Conservation (phyloP, 1,140 invertebrate species). For the Drosophila subpulchrella region DNA sequence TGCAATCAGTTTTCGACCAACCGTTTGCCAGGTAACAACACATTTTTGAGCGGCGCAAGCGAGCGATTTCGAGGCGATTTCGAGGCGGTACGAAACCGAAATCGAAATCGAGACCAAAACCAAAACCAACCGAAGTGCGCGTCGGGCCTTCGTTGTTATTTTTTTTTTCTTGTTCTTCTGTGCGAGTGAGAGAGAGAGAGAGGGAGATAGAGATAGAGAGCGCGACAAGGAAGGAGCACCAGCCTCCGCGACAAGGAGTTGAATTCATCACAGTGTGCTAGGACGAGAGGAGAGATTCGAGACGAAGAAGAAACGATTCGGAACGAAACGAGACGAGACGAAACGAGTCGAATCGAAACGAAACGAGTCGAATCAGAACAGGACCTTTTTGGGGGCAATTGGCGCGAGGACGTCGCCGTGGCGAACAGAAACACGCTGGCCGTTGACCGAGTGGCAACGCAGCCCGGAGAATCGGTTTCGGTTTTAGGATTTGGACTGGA, state of each 20-base stretch:
- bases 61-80: constrained; percentile 24
- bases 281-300: constrained; percentile 4
- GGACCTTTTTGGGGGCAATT: constrained; percentile 32
- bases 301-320: neutral
- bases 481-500: neutral
- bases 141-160: constrained; percentile 45
- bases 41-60: constrained; percentile 37
- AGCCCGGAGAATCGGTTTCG: constrained; percentile 25
- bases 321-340: constrained; percentile 20
- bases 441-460: constrained; percentile 77
- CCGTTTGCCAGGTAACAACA: constrained; percentile 68
- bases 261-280: neutral
- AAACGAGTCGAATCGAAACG: neutral
- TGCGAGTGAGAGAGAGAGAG: constrained; percentile 31
- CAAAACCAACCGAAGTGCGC: constrained; percentile 5
- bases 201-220: constrained; percentile 22
- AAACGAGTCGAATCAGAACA: neutral
- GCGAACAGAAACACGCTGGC: constrained; percentile 67
- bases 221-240: constrained; percentile 9
- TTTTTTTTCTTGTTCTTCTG: constrained; percentile 55
- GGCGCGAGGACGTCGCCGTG: constrained; percentile 53
- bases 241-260: constrained; percentile 62
- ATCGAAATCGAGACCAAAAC: constrained; percentile 14
- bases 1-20: constrained; percentile 57
- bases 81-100: constrained; percentile 17